Evolutionary conservation across 2,888 invertebrate species (phyloP), one percentile per base, ranked within the genome.

Genomic region (Salticus scenicus): DNA sequence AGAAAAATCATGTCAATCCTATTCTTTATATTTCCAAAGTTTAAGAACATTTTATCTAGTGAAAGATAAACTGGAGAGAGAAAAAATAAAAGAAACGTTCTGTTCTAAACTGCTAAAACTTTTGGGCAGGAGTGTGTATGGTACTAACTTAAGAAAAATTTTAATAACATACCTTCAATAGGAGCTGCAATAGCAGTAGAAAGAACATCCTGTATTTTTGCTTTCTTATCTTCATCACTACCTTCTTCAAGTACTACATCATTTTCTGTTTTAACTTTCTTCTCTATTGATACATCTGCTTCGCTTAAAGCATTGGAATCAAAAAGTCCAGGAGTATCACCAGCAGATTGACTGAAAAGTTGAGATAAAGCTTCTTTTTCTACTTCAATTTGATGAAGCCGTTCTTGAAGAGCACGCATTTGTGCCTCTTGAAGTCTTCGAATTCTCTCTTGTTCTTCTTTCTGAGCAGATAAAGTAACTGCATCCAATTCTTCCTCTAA

Each of bases 401-500:
- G 66, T 51, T 89, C 88, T 51, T 89, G 88, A 24, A 89, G 88
- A 4, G 90, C 89, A 4, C 89, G 87, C 87, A 91, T 90, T 89
- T 91, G 91, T n/a, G 91, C 89, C 87, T 92, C 92, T 84, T 90
- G 90, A 57, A 92, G 89, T 73, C 92, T 89, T 74, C 90, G 90
- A 87, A 92, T 91, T 67, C 92, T 89, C 91, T 98, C 98, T 88
- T 96, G 95, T 92, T 98, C 98, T 91, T 97, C 97, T 41, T 96
- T 93, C 91, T 98, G 98, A 0, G 98, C 98, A 30, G 95, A 95
- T 76, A 97, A 92, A 1, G 98, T 98, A 17, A 96, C 96, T 87
- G 96, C 96, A 90, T 98, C 98, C 88, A 98, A 92, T 90, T 98
- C 96, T 87, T 96, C 96, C 90, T 97, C 97, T 90, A 96, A 96